Base-by-base conservation (phyloP, 2,797 vertebrate species). In the Glossophaga mutica region DNA sequence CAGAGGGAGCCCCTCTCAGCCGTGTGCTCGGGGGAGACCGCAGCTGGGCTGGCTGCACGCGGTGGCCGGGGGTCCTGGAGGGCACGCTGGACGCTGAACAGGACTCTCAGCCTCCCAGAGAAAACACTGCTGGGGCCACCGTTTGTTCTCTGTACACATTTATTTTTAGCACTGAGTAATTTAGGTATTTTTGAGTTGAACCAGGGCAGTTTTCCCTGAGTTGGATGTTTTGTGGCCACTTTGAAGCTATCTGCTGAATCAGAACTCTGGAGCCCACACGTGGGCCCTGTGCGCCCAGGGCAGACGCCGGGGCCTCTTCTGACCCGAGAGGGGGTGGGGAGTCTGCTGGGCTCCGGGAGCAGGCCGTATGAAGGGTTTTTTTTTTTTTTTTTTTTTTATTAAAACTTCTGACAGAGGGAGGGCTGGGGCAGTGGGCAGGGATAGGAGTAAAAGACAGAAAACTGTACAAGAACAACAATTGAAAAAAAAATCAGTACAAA, bases 91-190 rank as follows among this genome's bases (percentile, higher is more conserved):
- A n/a, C 52, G 48, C n/a, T 10, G 32, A 16, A 22, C 10, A 0
- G 59, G 0, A 21, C 3, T 68, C 9, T 0, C 0, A 5, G 24
- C 62, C 95, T 96, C 96, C 97, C 96, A 91, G 97, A 77, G 78
- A 10, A 96, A 97, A 95, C 16, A 92, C 34, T 9, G 90, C 22
- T 0, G 50, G 85, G 6, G 77, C 89, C 34, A 0, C 1, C 1
- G 70, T 94, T 57, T 71, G 32, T 83, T 92, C 94, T 81, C 96
- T 44, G 65, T 0, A 1, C 16, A n/a, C 5, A 50, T 74, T 97
- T 98, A 74, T 98, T 96, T 97, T 91, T 6, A 94, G 97, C 81
- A 42, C 90, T 85, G 97, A 98, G 97, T 9, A 93, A 97, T 95
- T 76, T 16, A 46, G 73, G 70, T 81, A 90, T 96, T 97, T 95